These are phyloP conservation scores for Dendrocincla fuliginosa DNA, from an alignment of 2,797 vertebrate species.

Conservation along the genomic window DNA sequence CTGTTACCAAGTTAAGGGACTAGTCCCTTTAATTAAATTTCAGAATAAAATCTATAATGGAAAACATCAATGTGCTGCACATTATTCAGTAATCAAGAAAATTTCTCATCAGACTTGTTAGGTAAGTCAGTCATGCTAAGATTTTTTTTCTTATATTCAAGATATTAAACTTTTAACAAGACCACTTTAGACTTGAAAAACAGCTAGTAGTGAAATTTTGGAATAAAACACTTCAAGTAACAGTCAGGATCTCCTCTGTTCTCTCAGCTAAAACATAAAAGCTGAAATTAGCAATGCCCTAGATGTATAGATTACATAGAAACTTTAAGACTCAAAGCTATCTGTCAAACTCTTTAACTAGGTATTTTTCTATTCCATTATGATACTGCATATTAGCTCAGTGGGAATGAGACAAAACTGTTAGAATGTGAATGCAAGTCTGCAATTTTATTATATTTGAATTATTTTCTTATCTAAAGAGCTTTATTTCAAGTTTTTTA, in stretches of 20 bases:
- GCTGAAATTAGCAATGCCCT: rapidly evolving
- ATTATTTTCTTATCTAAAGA: background rate
- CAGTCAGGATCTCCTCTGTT: background rate
- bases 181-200: background rate
- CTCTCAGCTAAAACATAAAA: background rate
- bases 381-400: background rate
- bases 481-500: background rate
- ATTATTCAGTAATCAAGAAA: background rate
- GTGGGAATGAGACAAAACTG: background rate
- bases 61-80: background rate
- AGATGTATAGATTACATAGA: background rate
- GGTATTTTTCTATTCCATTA: background rate
- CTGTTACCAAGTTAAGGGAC: background rate
- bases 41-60: background rate
- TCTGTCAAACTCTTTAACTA: background rate
- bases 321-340: background rate
- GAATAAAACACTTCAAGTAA: background rate
- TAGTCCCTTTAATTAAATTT: background rate
- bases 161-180: background rate
- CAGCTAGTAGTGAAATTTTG: background rate
- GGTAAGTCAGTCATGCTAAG: background rate
- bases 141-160: background rate
- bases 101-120: background rate
- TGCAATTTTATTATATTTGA: background rate
- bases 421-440: background rate